Evolutionary conservation across 2,888 invertebrate genomes (phyloP), one percentile per base, ranked within the genome.

Genomic region (Cantharis lateralis): DNA sequence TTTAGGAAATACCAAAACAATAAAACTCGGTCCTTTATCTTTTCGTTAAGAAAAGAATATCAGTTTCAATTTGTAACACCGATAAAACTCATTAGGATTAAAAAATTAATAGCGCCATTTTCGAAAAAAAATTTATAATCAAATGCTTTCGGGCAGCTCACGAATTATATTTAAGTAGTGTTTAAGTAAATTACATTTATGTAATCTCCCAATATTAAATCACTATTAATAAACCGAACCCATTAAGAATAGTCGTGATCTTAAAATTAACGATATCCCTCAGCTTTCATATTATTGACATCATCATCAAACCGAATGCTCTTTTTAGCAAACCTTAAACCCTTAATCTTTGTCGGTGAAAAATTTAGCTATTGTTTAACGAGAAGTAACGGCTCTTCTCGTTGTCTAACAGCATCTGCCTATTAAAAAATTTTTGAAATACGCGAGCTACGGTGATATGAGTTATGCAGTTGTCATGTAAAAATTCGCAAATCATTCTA

Each of bases 381-480:
- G n/a, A n/a, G 48, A 48, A n/a, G n/a, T 48, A 48, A 48, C 48
- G 48, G 48, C n/a, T 13, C 32, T n/a, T 48, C 72, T 72, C n/a
- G n/a, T n/a, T n/a, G n/a, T n/a, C 66, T 32, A 18, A 62, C 62
- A 28, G 66, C 72, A 72, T 72, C 72, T 72, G 72, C 72, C 66
- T 64, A 68, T 68, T 68, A 26, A 72, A 64, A 28, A 15, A 72
- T 72, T 72, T 68, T 72, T 15, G 66, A 72, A 72, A 66, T 28
- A 24, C 66, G 72, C 71, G 62, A 71, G 15, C 24, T 62, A 24
- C 24, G 48, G 48, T 48, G 48, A 48, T 48, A 48, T 48, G 48
- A 48, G 48, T 48, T 48, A 48, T 48, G 48, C 48, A 48, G 48
- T 48, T 48, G 48, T 48, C 48, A 48, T 48, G n/a, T 48, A 48